Percentiles rank a stretch among this genome's conserved stretches.
These are phyloP conservation scores for Aphodius sticticus DNA, from an alignment of 2,888 invertebrate species.

Conservation along the genomic window DNA sequence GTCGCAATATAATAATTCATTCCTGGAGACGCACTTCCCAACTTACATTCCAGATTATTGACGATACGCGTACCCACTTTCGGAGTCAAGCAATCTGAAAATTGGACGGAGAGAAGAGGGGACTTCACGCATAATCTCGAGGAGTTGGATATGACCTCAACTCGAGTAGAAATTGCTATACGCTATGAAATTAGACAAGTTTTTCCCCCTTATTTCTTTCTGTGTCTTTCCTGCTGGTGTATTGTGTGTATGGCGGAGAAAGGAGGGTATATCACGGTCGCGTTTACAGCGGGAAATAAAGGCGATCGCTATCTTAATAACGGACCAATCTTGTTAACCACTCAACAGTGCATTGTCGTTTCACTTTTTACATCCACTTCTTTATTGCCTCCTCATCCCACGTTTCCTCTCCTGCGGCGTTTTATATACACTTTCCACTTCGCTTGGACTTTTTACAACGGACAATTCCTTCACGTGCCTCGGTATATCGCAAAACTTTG, in stretches of 20 bases:
- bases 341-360: slow-evolving; percentile 57
- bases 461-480: background rate
- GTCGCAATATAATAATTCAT: slow-evolving; percentile 53
- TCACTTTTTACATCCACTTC: slow-evolving; percentile 47
- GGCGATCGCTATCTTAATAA: slow-evolving; percentile 62
- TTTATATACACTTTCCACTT: slow-evolving; percentile 29
- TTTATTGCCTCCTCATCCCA: slow-evolving; percentile 38
- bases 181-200: slow-evolving; percentile 42
- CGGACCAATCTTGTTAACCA: slow-evolving; percentile 61
- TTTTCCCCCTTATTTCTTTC: slow-evolving; percentile 33
- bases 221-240: background rate
- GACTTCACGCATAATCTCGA: slow-evolving; percentile 55
- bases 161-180: slow-evolving; percentile 39
- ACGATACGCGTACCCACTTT: slow-evolving; percentile 48
- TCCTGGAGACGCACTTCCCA: slow-evolving; percentile 36
- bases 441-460: background rate
- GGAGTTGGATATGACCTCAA: slow-evolving; percentile 5
- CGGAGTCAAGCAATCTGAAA: slow-evolving; percentile 58
- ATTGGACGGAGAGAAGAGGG: slow-evolving; percentile 51
- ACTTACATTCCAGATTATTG: slow-evolving; percentile 47
- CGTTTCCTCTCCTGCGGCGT: slow-evolving; percentile 13
- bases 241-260: background rate
- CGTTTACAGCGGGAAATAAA: slow-evolving; percentile 61
- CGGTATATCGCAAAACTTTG: background rate
- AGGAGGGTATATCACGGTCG: slow-evolving; percentile 53